Evolutionary conservation across 2,888 invertebrate genomes (phyloP), one percentile per base, ranked within the genome.

Genomic region (Seira ritae): DNA sequence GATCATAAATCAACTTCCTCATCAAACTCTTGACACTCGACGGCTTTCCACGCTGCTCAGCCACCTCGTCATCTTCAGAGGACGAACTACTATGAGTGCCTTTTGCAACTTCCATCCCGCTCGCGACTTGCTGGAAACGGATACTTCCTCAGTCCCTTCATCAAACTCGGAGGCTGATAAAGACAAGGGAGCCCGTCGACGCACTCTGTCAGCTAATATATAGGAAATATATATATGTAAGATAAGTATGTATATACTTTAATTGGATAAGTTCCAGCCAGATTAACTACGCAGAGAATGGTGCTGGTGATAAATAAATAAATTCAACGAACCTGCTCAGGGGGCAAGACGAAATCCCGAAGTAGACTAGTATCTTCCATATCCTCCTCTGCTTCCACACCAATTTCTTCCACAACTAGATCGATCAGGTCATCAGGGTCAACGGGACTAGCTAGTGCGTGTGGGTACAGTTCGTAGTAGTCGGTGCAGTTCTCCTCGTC

Each of bases 351-450:
- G 67, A 87, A 87, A 42, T 71, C 22, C n/a, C 46, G 4, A 1
- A 74, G 46, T 15, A 67, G n/a, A 42, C 24, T 66, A 37, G 31
- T 31, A 12, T 74, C 50, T 22, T 50, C 76, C 0, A 42, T 62
- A 20, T 20, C 42, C 12, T 20, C 60, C 17, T 77, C 69, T 0
- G 79, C 84, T 24, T 88, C 88, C 0, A 84, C 55, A 1, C 88
- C 88, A 19, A 88, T 77, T 69, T 88, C 88, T 70, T 86, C 87
- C 37, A 85, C 69, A 19, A 71, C 20, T 15, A 77, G 62, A 24
- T 78, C 60, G n/a, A 20, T 31, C 6, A 74, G 31, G n/a, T 67
- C 55, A 0, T 65, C 65, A 1, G 20, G 22, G 19, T 42, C 62
- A 0, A 20, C 12, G 1, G 50, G 22, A 19, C 17, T 60, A 15